Base-by-base conservation (phyloP, 2,113 vertebrate species). In the Prionailurus bengalensis region DNA sequence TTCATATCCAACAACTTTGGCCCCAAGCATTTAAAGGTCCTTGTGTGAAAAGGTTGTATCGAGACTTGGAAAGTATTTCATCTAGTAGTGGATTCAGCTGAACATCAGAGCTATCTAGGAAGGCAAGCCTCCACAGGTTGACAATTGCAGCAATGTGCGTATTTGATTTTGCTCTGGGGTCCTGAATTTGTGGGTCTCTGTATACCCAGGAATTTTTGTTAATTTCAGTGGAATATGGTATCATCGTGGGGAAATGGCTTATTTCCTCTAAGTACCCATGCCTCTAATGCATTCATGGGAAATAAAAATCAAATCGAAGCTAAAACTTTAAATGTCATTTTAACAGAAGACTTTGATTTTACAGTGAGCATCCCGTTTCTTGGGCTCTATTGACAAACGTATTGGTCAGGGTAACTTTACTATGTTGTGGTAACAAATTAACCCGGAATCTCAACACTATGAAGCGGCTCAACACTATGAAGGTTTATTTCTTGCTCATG, bases 291-390 rank as follows among this genome's bases (percentile, higher is more conserved):
- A 96, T 98, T 98, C 65, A 39, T 97, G 91, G 90, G 97, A 97
- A 97, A 97, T 70, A 36, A 97, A 98, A 98, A 73, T 94, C 95
- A 97, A 83, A 88, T 93, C 66, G 90, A 98, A 98, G 94, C 87
- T 21, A 94, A 96, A 88, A 88, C 89, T 97, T 96, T 95, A 96
- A 95, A 63, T 86, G 53, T 95, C 92, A 92, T 66, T 48, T 45
- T 87, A 97, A 94, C 10, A 97, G 94, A 70, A 89, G 39, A 27
- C 42, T 91, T 61, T 45, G 91, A 79, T 96, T 86, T 97, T 97
- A 65, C 91, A 92, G 51, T 74, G 36, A 93, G n/a, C 97, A 80
- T 80, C 96, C 42, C 78, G 25, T 95, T 82, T 68, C 58, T 15
- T 70, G 79, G n/a, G 3, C n/a, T n/a, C 65, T 85, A 42, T 29